Conservation (phyloP, 1,140 invertebrate genomes). For the Zeugodacus cucurbitae region DNA sequence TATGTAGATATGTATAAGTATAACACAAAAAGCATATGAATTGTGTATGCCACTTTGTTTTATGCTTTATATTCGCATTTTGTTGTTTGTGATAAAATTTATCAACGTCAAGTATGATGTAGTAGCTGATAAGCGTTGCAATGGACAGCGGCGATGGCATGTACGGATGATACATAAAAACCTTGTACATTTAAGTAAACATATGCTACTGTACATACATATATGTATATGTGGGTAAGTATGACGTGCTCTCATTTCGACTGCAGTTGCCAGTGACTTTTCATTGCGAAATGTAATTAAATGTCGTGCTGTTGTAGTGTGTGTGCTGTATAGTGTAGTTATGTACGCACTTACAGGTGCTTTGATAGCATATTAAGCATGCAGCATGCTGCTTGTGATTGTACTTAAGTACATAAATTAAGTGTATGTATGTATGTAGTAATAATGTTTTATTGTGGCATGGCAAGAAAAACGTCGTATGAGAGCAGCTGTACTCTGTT, state of each 20-base stretch:
- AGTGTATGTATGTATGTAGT: too few species aligned
- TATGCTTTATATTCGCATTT: background rate
- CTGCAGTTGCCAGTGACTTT: background rate
- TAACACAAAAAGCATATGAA: background rate
- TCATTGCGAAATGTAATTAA: conserved; percentile 26
- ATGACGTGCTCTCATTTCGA: background rate
- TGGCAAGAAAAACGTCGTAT: too few species aligned
- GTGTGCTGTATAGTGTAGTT: background rate
- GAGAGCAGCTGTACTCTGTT: too few species aligned
- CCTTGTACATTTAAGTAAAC: background rate
- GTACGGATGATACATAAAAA: background rate
- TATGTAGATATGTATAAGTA: background rate
- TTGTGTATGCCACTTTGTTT: background rate
- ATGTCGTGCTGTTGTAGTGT: background rate
- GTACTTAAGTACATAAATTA: too few species aligned
- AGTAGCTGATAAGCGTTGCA: conserved; percentile 16
- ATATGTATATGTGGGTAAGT: too few species aligned
- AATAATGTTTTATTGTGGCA: too few species aligned
- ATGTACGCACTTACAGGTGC: background rate
- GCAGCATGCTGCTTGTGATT: background rate
- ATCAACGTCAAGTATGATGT: conserved; percentile 37
- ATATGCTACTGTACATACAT: background rate
- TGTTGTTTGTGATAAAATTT: conserved; percentile 17
- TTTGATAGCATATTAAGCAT: background rate
- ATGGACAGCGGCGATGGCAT: background rate